A percentile compares a stretch with the other conserved stretches of the same genome.
These are phyloP conservation scores for Eclectus roratus DNA, from an alignment of 2,113 vertebrate genomes.

Conservation along the genomic window DNA sequence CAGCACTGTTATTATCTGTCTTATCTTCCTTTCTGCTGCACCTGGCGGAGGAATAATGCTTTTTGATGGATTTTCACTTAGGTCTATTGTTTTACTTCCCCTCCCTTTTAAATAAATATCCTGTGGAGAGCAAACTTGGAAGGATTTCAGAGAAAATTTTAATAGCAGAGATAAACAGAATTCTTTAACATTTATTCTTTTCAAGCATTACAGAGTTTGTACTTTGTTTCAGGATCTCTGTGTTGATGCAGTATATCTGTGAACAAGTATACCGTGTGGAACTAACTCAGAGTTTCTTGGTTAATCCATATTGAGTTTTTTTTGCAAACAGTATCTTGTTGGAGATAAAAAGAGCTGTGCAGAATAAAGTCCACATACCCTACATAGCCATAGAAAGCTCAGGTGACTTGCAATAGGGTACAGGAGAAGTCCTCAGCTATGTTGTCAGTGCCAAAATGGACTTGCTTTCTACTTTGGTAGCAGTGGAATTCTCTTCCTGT, in stretches of 20 bases:
- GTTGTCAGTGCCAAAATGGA: background rate
- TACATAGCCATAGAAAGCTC: background rate
- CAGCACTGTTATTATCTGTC: conserved; percentile 46
- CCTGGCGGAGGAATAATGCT: background rate
- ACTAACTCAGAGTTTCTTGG: background rate
- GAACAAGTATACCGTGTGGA: background rate
- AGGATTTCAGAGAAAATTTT: conserved; percentile 31
- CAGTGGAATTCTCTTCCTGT: background rate
- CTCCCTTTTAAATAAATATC: conserved; percentile 39
- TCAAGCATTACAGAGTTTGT: background rate
- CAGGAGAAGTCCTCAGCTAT: background rate
- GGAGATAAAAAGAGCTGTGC: background rate
- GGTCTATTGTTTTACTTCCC: conserved; percentile 41
- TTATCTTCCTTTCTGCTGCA: conserved; percentile 44
- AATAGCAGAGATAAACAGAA: conserved; percentile 4
- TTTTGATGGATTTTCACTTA: conserved; percentile 56
- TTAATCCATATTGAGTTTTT: background rate
- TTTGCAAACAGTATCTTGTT: background rate
- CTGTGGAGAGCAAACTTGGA: background rate
- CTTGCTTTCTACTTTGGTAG: background rate
- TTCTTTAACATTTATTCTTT: background rate
- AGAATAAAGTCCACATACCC: background rate
- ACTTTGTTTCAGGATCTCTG: background rate
- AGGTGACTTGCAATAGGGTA: background rate
- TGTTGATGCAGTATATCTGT: background rate